phyloP scores from a whole-genome alignment of 2,888 invertebrate genomes.

The Macrostomum cliftonense region DNA sequence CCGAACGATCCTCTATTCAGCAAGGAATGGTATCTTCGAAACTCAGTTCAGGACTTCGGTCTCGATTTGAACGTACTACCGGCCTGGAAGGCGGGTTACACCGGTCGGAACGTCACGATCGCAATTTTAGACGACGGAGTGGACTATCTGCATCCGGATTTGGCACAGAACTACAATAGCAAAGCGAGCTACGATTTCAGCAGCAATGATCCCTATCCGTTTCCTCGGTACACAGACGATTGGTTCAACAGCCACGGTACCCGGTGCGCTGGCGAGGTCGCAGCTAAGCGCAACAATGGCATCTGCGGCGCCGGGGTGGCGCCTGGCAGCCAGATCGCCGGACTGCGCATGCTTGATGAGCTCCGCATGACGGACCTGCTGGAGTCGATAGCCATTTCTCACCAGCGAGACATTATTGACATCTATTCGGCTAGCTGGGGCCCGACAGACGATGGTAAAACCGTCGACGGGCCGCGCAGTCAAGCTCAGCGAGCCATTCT shows the following conservation, averaged over 20 bases:
- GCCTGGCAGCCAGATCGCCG: constrained; percentile 27
- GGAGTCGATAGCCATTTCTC: constrained; percentile 34
- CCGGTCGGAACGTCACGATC: not conserved
- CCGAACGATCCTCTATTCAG: constrained; percentile 88
- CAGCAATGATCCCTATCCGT: constrained; percentile 28
- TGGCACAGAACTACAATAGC: constrained; percentile 12
- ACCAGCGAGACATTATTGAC: constrained; percentile 18
- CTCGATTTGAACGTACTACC: constrained; percentile 1
- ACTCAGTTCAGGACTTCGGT: constrained; percentile 91
- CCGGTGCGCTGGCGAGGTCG: constrained; percentile 38
- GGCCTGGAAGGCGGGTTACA: constrained; percentile 4
- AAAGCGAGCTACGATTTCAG: constrained; percentile 33
- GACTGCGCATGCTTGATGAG: constrained; percentile 34
- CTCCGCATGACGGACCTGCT: constrained; percentile 45
- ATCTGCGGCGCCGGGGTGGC: constrained; percentile 39
- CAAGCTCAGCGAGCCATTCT: constrained; percentile 31
- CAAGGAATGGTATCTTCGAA: constrained; percentile 94
- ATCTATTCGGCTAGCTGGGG: constrained; percentile 35
- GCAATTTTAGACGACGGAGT: constrained; percentile 3
- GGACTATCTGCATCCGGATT: not conserved
- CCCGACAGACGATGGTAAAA: constrained; percentile 38
- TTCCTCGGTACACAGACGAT: constrained; percentile 42
- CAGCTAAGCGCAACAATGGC: constrained; percentile 30
- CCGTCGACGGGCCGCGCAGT: constrained; percentile 37
- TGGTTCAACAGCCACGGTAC: constrained; percentile 36